Evolutionary conservation across 2,113 vertebrate species (phyloP).

Genomic region (Empidonax traillii): DNA sequence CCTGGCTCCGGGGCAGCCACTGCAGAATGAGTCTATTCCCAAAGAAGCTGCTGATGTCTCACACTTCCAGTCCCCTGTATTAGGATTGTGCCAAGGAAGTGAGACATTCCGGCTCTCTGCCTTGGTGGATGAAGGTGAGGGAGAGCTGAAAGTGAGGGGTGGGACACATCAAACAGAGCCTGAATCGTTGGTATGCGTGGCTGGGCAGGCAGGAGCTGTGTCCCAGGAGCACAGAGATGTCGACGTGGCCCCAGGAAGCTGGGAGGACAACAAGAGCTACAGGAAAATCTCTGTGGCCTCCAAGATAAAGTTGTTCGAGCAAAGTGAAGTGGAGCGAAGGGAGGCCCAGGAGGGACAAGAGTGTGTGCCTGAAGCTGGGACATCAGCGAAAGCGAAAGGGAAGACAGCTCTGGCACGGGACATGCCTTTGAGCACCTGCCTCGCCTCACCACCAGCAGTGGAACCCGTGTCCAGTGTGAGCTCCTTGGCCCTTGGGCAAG

Average conservation of each 20-base stretch:
- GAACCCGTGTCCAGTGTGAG: not conserved
- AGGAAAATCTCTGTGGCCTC: constrained; percentile 70
- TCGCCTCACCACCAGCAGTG: not conserved
- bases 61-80: not conserved
- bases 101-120: not conserved
- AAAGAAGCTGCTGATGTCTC: not conserved
- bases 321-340: not conserved
- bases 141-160: not conserved
- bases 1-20: not conserved
- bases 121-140: not conserved
- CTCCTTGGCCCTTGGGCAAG: not conserved
- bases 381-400: not conserved
- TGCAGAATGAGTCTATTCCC: not conserved
- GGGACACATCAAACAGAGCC: constrained; percentile 11
- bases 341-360: not conserved
- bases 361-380: not conserved
- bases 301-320: constrained; percentile 78
- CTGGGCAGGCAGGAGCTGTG: not conserved
- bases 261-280: constrained; percentile 26
- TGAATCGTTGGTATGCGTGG: not conserved
- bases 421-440: not conserved
- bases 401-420: not conserved
- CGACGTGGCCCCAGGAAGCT: not conserved
- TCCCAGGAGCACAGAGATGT: not conserved
- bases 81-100: not conserved